These are phyloP conservation scores for Hyalella azteca DNA, from an alignment of 2,888 invertebrate genomes.

Conservation along the genomic window DNA sequence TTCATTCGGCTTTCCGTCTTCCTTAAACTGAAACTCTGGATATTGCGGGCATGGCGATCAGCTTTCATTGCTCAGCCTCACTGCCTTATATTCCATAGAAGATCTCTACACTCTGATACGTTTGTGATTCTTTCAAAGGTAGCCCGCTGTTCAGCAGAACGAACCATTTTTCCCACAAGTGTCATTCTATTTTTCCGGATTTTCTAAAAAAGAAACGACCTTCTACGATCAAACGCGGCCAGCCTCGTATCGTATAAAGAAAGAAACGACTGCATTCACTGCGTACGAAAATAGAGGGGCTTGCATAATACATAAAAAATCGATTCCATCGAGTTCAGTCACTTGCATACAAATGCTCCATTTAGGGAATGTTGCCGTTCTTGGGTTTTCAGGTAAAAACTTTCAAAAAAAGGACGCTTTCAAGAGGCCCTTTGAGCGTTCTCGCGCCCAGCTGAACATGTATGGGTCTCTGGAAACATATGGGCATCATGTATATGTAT, in stretches of 20 bases:
- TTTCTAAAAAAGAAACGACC: constrained; percentile 33
- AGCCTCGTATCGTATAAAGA: neutral
- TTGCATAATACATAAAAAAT: constrained; percentile 37
- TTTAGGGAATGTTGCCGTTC: constrained; percentile 34
- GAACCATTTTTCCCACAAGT: constrained; percentile 30
- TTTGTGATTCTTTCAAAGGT: constrained; percentile 33
- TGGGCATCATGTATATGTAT: neutral
- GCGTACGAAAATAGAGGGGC: constrained; percentile 28
- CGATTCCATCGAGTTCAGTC: constrained; percentile 37
- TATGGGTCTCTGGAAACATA: neutral
- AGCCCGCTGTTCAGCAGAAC: constrained; percentile 26
- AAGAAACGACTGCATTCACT: constrained; percentile 30
- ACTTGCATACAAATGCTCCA: constrained; percentile 34
- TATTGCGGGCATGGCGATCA: no score
- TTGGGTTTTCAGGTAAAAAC: constrained; percentile 34
- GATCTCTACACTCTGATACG: constrained; percentile 22
- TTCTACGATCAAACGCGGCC: constrained; percentile 12
- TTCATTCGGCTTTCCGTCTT: no score
- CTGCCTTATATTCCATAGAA: neutral
- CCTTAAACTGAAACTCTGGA: no score
- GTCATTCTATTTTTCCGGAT: constrained; percentile 35
- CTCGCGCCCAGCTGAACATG: neutral
- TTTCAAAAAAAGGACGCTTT: constrained; percentile 25
- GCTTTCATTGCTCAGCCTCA: neutral
- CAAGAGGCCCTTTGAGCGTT: neutral